Percentiles rank a stretch among this genome's conserved stretches.
Conservation (phyloP, 2,113 vertebrate genomes). For the Tapirus terrestris region DNA sequence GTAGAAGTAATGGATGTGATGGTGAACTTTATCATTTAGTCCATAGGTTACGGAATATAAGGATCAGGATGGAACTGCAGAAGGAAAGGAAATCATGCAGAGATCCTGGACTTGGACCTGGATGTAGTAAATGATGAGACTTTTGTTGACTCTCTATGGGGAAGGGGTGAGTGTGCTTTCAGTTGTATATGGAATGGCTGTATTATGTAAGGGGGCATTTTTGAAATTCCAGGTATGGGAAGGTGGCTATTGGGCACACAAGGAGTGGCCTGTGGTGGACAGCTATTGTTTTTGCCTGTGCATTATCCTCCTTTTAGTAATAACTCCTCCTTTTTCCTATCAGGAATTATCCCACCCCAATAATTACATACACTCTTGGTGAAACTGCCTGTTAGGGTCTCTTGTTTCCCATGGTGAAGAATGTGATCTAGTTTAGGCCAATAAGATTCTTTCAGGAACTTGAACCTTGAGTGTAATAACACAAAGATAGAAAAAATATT, state of each 20-base stretch:
- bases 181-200: neutral
- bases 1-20: neutral
- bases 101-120: neutral
- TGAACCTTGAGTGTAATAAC: neutral
- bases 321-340: constrained; percentile 29
- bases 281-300: neutral
- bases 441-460: neutral
- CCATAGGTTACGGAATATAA: neutral
- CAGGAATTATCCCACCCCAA: neutral
- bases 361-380: neutral
- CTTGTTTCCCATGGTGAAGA: neutral
- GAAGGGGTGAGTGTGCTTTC: neutral
- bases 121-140: neutral
- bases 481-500: neutral
- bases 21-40: constrained; percentile 1
- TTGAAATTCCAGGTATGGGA: neutral
- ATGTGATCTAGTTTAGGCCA: constrained; percentile 1
- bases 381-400: neutral
- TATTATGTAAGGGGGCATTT: neutral
- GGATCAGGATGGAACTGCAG: neutral
- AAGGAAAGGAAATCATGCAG: neutral
- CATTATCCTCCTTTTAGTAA: neutral
- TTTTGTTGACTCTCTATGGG: neutral
- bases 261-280: neutral
- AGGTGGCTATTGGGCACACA: neutral